Base-by-base conservation (phyloP, 1,140 invertebrate species). In the Anastrepha ludens region DNA sequence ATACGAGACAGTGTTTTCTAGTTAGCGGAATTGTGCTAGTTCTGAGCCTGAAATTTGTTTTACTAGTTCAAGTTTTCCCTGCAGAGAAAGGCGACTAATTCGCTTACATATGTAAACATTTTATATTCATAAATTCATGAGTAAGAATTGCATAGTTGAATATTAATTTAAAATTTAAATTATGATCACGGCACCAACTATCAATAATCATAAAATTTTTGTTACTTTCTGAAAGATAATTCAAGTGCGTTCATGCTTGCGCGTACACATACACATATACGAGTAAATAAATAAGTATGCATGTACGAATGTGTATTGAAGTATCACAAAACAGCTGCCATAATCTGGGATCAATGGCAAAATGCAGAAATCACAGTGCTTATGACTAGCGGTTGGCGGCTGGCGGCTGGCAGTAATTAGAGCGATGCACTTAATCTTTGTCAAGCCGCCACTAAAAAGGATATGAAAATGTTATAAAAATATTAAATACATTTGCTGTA, bases 401-500 rank as follows among this genome's bases (percentile, higher is more conserved):
- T 39, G 41, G 41, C 67, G 64, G 64, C 64, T 62, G 41, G 41
- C 67, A n/a, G 74, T 29, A 81, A 81, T 81, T 81, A 81, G 55
- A n/a, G 74, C 47, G 74, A 81, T 81, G 74, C 47, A 47, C 47
- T 55, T 81, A 81, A 81, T 81, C 74, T 81, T 81, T 81, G 74
- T 81, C 74, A 81, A 55, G 74, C 74, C 74, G 74, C 74, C 20
- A 81, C 47, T 50, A 81, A 55, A 81, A 55, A 81, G 74, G 74
- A 81, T 81, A 81, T 81, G 74, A 74, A 74, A 74, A 74, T 74
- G 67, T 47, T 74, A 39, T 74, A 74, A 74, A 74, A 74, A 74
- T 74, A 74, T 74, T 74, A 74, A 74, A 74, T 74, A 74, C 67
- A 74, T 74, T 74, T 74, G 67, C 67, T 74, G 67, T 74, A 74